phyloP scores from a whole-genome alignment of 2,888 invertebrate genomes.

The Lithophane socia region DNA sequence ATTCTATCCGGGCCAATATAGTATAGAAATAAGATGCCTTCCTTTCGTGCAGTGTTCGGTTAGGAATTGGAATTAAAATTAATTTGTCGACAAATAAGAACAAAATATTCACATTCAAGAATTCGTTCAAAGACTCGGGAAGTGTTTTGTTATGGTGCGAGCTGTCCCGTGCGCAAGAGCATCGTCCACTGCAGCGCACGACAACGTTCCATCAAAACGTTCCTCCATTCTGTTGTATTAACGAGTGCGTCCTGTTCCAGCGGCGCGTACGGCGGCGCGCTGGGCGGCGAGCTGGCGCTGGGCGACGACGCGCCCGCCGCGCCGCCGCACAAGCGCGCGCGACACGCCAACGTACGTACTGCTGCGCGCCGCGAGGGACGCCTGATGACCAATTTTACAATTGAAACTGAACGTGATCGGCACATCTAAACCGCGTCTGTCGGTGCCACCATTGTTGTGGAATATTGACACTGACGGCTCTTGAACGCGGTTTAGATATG shows the following conservation, averaged over 20 bases:
- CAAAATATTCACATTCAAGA: neutral
- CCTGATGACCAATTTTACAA: no score
- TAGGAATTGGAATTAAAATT: neutral
- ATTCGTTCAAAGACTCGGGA: neutral
- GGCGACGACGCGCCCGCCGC: slow-evolving; percentile 72
- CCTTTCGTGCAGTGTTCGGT: neutral
- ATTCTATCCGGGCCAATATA: neutral
- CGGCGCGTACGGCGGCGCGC: slow-evolving; percentile 76
- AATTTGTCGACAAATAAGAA: neutral
- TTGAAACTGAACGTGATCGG: no score
- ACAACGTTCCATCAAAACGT: neutral
- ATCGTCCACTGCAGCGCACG: neutral
- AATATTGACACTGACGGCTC: no score
- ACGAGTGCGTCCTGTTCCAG: slow-evolving; percentile 44
- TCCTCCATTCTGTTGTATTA: neutral
- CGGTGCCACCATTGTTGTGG: no score
- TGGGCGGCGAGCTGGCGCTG: slow-evolving; percentile 66
- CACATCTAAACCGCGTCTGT: no score
- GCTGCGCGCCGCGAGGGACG: no score
- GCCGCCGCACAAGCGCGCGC: slow-evolving; percentile 80
- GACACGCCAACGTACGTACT: slow-evolving; percentile 78
- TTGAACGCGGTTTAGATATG: no score
- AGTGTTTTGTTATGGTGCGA: neutral
- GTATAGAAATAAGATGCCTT: neutral
- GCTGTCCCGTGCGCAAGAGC: neutral